These are phyloP conservation scores for Trichomalopsis sarcophagae DNA, from an alignment of 1,140 invertebrate species.

Conservation along the genomic window DNA sequence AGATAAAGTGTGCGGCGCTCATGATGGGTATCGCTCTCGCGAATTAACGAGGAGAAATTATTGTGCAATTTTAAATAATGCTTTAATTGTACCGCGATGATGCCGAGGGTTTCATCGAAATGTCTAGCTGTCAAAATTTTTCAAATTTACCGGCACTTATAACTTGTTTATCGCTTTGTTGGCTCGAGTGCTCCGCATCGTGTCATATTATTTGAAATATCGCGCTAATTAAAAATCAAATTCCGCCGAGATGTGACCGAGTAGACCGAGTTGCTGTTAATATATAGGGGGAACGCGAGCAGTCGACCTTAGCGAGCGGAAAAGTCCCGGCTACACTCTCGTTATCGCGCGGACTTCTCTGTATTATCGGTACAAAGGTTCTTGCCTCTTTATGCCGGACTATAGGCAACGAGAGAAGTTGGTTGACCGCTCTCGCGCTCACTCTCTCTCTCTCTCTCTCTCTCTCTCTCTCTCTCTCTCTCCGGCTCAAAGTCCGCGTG, in stretches of 20 bases:
- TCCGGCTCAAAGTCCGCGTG: neutral
- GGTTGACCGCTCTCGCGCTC: conserved; percentile 60
- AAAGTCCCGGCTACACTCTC: neutral
- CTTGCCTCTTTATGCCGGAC: conserved; percentile 32
- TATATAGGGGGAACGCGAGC: too few relatives aligned
- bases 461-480: conserved; percentile 3
- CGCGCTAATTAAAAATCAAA: neutral
- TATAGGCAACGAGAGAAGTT: conserved; percentile 55
- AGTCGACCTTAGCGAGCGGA: neutral
- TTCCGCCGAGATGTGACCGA: neutral
- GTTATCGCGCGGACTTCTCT: conserved; percentile 20
- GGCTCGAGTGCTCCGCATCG: neutral
- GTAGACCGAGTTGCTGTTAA: too few relatives aligned
- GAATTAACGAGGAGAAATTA: conserved; percentile 13
- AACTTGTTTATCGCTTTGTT: neutral
- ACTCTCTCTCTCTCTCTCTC: conserved; percentile 3
- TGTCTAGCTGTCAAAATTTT: conserved; percentile 7
- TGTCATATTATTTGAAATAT: neutral
- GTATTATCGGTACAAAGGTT: conserved; percentile 40
- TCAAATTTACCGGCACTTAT: neutral
- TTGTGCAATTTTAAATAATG: conserved; percentile 38
- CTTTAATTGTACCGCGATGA: conserved; percentile 21
- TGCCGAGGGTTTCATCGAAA: neutral
- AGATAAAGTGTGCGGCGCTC: conserved; percentile 15
- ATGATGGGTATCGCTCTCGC: neutral